These are phyloP conservation scores for Mamestra brassicae DNA, from an alignment of 2,888 invertebrate species.

Conservation along the genomic window DNA sequence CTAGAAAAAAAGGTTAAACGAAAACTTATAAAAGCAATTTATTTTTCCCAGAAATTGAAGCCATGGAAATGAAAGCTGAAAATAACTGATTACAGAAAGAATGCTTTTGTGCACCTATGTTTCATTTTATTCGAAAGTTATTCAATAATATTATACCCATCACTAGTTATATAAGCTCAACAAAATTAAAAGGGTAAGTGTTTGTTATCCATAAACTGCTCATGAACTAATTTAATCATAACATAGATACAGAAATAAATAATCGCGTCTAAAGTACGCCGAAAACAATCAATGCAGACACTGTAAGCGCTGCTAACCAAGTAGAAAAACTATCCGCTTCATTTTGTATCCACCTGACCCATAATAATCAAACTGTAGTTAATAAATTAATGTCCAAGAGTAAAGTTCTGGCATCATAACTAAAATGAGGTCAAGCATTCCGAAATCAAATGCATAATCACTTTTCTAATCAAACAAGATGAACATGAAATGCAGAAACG, in stretches of 20 bases:
- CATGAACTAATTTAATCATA: neutral
- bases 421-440: slow-evolving; percentile 38
- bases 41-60: neutral
- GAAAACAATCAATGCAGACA: too few relatives aligned
- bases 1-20: neutral
- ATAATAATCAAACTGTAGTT: neutral
- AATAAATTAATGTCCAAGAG: neutral
- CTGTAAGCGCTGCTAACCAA: neutral
- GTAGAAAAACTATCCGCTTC: neutral
- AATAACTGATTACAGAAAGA: slow-evolving; percentile 2
- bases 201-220: neutral
- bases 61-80: neutral
- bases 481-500: slow-evolving; percentile 29
- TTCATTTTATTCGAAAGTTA: slow-evolving; percentile 3
- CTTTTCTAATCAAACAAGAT: slow-evolving; percentile 28
- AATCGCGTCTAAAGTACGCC: neutral
- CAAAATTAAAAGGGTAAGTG: neutral
- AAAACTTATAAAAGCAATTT: slow-evolving; percentile 1
- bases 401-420: neutral
- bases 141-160: neutral
- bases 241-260: neutral
- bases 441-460: slow-evolving; percentile 23
- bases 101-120: neutral
- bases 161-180: too few relatives aligned
- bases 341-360: neutral